phyloP scores from a whole-genome alignment of 2,888 invertebrate species.

The Eurois occulta region DNA sequence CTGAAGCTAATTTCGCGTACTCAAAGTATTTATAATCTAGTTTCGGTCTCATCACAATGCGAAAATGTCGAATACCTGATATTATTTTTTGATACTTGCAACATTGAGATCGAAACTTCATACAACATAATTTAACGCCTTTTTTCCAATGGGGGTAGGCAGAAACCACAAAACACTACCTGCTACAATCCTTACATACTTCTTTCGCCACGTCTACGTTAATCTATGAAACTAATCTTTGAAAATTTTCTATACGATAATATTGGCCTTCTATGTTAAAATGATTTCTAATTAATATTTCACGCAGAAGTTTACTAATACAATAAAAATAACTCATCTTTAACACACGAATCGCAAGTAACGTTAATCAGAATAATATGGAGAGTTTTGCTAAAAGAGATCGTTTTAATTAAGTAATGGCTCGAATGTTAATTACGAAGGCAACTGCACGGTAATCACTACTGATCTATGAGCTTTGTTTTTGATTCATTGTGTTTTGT shows the following conservation, averaged over 20 bases:
- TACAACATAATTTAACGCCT: neutral
- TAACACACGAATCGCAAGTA: conserved; percentile 44
- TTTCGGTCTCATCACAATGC: neutral
- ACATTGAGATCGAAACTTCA: neutral
- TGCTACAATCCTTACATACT: neutral
- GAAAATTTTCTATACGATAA: neutral
- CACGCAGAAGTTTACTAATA: neutral
- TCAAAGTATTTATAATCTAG: neutral
- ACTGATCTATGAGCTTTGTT: conserved; percentile 65
- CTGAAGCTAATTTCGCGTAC: neutral
- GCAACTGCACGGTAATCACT: conserved; percentile 76
- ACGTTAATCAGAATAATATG: conserved; percentile 71
- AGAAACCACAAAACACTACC: neutral
- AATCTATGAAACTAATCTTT: neutral
- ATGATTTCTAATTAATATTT: conserved; percentile 6
- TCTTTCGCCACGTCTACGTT: neutral
- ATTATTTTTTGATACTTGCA: neutral
- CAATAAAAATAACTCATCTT: conserved; percentile 47
- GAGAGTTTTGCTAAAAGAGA: conserved; percentile 82
- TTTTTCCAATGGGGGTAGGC: neutral
- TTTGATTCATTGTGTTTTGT: conserved; percentile 69
- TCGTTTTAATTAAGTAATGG: conserved; percentile 95
- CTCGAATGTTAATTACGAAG: conserved; percentile 94
- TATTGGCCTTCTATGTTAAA: neutral
- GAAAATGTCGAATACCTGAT: neutral